These are phyloP conservation scores for Pseudomyrmex cubaensis DNA, from an alignment of 1,140 invertebrate species.

Conservation along the genomic window DNA sequence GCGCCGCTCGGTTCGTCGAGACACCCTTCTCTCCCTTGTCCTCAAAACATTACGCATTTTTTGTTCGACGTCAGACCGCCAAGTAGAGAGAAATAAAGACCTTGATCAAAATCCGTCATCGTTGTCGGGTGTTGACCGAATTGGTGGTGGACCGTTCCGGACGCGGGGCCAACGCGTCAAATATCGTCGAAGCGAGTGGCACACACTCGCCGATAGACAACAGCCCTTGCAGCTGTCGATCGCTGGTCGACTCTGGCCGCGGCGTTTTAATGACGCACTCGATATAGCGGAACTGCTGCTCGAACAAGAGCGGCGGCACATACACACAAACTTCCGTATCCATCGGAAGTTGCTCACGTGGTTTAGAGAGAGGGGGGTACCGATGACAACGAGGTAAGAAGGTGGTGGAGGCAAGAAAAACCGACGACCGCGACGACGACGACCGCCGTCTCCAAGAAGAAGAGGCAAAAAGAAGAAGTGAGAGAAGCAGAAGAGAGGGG, in stretches of 20 bases:
- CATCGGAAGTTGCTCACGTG: conserved; percentile 1
- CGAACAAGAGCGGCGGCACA: neutral
- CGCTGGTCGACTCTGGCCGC: neutral
- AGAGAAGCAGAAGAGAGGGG: conserved; percentile 72
- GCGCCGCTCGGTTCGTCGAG: neutral
- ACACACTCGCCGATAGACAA: neutral
- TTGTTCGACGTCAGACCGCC: neutral
- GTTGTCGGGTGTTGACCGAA: neutral
- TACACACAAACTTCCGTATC: neutral
- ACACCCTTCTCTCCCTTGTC: neutral
- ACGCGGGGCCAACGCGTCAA: neutral
- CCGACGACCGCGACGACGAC: conserved; percentile 8
- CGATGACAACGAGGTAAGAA: conserved; percentile 3
- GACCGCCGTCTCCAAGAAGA: conserved; percentile 22
- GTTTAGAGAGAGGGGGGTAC: neutral
- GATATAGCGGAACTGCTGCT: neutral
- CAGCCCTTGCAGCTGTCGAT: neutral
- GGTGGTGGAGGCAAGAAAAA: neutral
- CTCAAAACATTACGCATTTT: conserved; percentile 2
- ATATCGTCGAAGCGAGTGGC: neutral
- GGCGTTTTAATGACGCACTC: neutral
- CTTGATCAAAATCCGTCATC: neutral
- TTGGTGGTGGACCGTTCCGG: neutral
- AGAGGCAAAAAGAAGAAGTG: conserved; percentile 53
- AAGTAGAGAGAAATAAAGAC: neutral